phyloP scores from a whole-genome alignment of 2,113 vertebrate species.

The Cephalophus harveyi region DNA sequence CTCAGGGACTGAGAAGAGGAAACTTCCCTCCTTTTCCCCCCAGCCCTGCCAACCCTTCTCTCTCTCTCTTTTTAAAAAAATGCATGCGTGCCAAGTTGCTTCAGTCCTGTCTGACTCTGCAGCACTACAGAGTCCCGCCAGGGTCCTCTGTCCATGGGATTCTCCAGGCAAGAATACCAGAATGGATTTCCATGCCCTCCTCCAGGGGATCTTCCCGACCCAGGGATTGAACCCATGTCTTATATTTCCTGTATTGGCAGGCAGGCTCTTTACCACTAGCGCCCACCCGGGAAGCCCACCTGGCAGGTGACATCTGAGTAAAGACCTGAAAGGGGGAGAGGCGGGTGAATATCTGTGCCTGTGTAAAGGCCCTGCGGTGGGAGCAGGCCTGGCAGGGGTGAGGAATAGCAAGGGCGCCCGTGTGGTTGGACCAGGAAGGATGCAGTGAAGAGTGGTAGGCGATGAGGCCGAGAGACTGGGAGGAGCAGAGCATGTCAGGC shows the following conservation, averaged over 20 bases:
- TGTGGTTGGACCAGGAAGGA: background rate
- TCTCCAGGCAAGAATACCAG: background rate
- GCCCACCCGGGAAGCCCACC: background rate
- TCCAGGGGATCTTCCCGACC: background rate
- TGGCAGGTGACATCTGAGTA: background rate
- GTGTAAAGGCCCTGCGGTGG: background rate
- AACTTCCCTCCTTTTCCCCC: background rate
- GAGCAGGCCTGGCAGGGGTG: background rate
- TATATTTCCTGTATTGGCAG: background rate
- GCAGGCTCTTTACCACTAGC: background rate
- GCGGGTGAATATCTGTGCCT: background rate
- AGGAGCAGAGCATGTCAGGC: background rate
- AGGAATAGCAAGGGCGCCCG: background rate
- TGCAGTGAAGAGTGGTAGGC: fast-evolving
- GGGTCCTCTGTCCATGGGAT: background rate
- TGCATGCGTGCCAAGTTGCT: background rate
- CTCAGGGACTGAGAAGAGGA: background rate
- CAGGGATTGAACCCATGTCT: background rate
- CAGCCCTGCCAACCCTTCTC: background rate
- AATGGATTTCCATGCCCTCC: background rate
- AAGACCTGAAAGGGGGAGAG: background rate
- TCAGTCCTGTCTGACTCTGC: background rate
- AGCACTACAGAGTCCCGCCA: background rate
- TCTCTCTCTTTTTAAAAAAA: background rate
- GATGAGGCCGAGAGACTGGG: background rate